phyloP scores from a whole-genome alignment of 1,140 invertebrate genomes.

The Orchestia grillus region DNA sequence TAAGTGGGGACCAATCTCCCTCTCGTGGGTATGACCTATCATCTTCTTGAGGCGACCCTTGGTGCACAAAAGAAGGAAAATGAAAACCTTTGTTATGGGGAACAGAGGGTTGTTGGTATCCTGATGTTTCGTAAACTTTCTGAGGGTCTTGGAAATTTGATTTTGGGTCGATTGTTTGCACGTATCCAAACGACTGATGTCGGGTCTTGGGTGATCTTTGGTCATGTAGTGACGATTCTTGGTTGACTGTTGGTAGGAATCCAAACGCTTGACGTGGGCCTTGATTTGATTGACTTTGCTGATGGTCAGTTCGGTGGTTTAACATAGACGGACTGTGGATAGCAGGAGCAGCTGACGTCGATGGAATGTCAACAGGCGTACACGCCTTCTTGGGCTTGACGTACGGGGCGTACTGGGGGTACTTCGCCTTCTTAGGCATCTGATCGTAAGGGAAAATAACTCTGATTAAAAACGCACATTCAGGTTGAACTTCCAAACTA shows the following conservation, averaged over 20 bases:
- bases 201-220: background rate
- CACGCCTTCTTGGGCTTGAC: background rate
- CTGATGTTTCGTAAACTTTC: background rate
- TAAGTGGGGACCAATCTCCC: background rate
- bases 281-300: background rate
- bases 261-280: background rate
- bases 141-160: background rate
- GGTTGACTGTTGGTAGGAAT: background rate
- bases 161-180: background rate
- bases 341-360: background rate
- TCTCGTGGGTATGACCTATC: background rate
- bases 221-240: background rate
- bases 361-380: background rate
- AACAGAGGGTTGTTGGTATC: background rate
- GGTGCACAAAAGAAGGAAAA: background rate
- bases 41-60: background rate
- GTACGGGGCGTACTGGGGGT: slow-evolving; percentile 1
- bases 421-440: slow-evolving; percentile 40
- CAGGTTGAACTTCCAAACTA: no score
- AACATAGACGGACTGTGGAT: background rate
- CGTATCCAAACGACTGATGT: background rate
- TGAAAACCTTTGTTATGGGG: background rate
- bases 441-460: background rate
- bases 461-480: no score
- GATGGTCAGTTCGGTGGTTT: background rate